Conservation (phyloP, 2,113 vertebrate genomes). For the Tamias sibiricus region DNA sequence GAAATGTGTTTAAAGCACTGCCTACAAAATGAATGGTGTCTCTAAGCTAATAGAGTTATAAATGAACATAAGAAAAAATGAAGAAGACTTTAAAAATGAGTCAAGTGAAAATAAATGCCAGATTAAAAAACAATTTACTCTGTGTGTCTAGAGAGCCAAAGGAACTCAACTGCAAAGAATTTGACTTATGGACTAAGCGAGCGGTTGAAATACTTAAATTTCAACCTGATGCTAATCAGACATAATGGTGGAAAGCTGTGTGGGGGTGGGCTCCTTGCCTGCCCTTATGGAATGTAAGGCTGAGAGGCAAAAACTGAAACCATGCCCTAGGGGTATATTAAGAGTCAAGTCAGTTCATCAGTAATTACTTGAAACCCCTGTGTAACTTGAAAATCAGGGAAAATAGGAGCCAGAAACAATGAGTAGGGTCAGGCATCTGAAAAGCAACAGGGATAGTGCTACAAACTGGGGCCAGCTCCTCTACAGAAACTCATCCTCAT, state of each 20-base stretch:
- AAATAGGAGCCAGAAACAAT: not conserved
- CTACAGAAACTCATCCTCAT: not conserved
- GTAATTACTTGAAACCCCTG: not conserved
- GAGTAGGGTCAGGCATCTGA: not conserved
- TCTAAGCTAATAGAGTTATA: slow-evolving; percentile 79
- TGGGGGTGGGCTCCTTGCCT: not conserved
- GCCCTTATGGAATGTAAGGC: not conserved
- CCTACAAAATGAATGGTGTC: slow-evolving; percentile 76
- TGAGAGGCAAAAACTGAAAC: not conserved
- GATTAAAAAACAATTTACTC: slow-evolving; percentile 78
- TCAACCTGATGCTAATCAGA: not conserved
- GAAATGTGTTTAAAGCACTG: slow-evolving; percentile 75
- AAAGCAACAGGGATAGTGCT: not conserved
- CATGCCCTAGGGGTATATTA: too few species aligned
- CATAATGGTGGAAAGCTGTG: not conserved
- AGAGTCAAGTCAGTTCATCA: not conserved
- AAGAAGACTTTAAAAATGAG: slow-evolving; percentile 78
- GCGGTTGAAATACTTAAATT: slow-evolving; percentile 37
- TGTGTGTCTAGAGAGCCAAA: slow-evolving; percentile 61
- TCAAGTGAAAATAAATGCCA: slow-evolving; percentile 75
- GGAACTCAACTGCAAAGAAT: slow-evolving; percentile 61
- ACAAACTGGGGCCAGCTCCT: not conserved
- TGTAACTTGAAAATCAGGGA: not conserved
- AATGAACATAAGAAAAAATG: slow-evolving; percentile 71
- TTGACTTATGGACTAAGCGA: slow-evolving; percentile 61